phyloP scores from a whole-genome alignment of 1,140 invertebrate species.

The Halesus radiatus region DNA sequence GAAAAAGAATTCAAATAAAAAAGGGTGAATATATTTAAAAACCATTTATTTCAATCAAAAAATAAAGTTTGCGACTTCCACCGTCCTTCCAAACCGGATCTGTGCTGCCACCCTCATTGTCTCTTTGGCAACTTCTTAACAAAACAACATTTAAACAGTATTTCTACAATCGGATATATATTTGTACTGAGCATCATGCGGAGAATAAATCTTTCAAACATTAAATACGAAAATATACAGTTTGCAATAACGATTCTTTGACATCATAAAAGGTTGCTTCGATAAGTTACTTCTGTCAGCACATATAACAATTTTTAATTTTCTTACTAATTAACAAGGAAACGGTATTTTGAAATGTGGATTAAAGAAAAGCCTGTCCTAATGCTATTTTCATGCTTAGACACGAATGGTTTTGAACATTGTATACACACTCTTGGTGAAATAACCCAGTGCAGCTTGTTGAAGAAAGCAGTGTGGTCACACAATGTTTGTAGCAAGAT shows the following conservation, averaged over 20 bases:
- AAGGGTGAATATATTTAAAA: conserved; percentile 49
- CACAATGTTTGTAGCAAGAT: background rate
- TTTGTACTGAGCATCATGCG: conserved; percentile 38
- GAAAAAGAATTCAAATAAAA: background rate
- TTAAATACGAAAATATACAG: conserved; percentile 38
- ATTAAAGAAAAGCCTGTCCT: too few relatives aligned
- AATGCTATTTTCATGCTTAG: too few relatives aligned
- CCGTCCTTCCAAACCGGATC: conserved; percentile 1
- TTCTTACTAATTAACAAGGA: background rate
- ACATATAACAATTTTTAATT: background rate
- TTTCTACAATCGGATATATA: conserved; percentile 25
- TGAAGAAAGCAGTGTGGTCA: background rate
- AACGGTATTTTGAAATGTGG: too few relatives aligned
- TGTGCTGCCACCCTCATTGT: conserved; percentile 23
- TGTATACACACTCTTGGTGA: too few relatives aligned
- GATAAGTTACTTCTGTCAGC: background rate
- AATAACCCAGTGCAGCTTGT: too few relatives aligned
- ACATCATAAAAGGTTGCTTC: conserved; percentile 1
- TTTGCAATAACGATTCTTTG: conserved; percentile 22
- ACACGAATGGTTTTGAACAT: too few relatives aligned
- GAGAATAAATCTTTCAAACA: conserved; percentile 33
- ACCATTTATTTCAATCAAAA: conserved; percentile 58
- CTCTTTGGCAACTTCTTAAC: conserved; percentile 44
- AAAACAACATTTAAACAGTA: conserved; percentile 40
- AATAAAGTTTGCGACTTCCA: conserved; percentile 53